Percentiles rank a stretch among this genome's conserved stretches.
These are phyloP conservation scores for Rhynchomys soricoides DNA, from an alignment of 2,113 vertebrate species.

Conservation along the genomic window DNA sequence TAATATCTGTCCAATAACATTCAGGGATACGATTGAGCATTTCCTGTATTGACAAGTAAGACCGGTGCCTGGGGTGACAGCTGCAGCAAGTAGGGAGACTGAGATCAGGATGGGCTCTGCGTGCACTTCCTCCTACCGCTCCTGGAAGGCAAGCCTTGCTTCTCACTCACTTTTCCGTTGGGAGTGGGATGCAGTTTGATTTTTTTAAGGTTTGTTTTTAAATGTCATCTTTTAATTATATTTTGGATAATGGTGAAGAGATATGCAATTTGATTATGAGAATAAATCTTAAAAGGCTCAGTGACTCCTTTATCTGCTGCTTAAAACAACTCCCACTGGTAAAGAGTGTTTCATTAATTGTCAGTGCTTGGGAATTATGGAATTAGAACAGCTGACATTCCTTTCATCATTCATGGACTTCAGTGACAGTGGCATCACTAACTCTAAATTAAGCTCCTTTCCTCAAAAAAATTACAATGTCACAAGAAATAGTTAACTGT, in stretches of 20 bases:
- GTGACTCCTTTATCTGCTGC: conserved; percentile 67
- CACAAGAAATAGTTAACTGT: conserved; percentile 63
- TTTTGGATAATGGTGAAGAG: conserved; percentile 77
- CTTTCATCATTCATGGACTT: conserved; percentile 79
- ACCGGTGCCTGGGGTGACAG: conserved; percentile 40
- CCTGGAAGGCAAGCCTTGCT: conserved; percentile 55
- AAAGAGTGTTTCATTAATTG: conserved; percentile 79
- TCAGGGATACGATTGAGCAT: conserved; percentile 69
- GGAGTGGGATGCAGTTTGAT: conserved; percentile 10
- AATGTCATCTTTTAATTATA: conserved; percentile 81
- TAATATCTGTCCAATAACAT: conserved; percentile 75
- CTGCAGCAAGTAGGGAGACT: background rate
- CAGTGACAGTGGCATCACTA: conserved; percentile 76
- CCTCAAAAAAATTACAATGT: conserved; percentile 63
- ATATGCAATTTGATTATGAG: conserved; percentile 65
- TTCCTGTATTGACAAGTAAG: conserved; percentile 64
- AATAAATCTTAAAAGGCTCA: conserved; percentile 79
- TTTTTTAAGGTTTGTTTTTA: conserved; percentile 65
- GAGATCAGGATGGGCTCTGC: background rate
- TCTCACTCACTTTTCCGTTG: conserved; percentile 51
- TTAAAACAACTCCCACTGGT: conserved; percentile 68
- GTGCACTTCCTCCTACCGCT: conserved; percentile 38
- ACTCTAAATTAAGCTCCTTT: conserved; percentile 77
- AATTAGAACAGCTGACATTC: conserved; percentile 74
- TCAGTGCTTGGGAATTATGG: conserved; percentile 74